Base-by-base conservation (phyloP, 2,113 vertebrate genomes). In the Ophiodon elongatus region DNA sequence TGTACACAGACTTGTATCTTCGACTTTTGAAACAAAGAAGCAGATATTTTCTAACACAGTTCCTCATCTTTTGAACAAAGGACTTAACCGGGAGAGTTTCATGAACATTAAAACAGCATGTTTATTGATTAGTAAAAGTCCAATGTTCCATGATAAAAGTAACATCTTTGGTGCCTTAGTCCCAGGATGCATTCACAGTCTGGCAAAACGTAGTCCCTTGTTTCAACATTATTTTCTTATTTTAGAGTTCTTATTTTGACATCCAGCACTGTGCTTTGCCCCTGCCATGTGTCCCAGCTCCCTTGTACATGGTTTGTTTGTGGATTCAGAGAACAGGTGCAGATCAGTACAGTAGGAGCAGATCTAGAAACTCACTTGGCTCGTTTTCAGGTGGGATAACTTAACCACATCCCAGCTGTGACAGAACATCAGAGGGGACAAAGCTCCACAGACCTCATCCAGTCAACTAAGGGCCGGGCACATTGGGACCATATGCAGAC, bases 401-500 rank as follows among this genome's bases (percentile, higher is more conserved):
- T 86, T 87, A 68, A 60, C 73, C 75, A 33, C 25, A 60, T 82
- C 68, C 71, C 76, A 86, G 85, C 83, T 92, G 80, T 86, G 84
- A 81, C 69, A 78, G 50, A 72, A 85, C 47, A 82, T 83, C 66
- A 85, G 76, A 84, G 43, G 60, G 43, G 63, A 84, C 72, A 67
- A 73, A 75, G 72, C 73, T 73, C 81, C 31, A 33, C 23, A 73
- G 77, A 59, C 31, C 37, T 81, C 67, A 67, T 65, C 59, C 45
- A 86, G 85, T 73, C 73, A 85, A 70, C 66, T 50, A 72, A 64
- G 77, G 81, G 76, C 54, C 73, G 69, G 67, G 52, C 27, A 59
- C 84, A 65, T 6, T 39, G 76, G 78, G 72, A 68, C 74, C 70
- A 31, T 66, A 57, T 67, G 63, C 45, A 80, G 57, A 73, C 74